These are phyloP conservation scores for Dryas iulia DNA, from an alignment of 1,140 invertebrate genomes.

Conservation along the genomic window DNA sequence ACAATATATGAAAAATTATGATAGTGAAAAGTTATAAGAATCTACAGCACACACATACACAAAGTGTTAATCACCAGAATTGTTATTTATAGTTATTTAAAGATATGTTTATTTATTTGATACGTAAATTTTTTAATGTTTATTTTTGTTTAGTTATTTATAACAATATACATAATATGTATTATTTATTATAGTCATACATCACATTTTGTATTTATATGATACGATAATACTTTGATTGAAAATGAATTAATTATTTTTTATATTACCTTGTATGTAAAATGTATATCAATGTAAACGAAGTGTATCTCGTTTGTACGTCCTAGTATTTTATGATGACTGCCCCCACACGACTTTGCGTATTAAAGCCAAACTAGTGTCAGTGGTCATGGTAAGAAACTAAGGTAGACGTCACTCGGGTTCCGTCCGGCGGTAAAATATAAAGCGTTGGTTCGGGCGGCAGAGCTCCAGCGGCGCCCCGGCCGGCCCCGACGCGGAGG, in stretches of 20 bases:
- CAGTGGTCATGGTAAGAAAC: conserved; percentile 19
- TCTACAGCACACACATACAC: not conserved
- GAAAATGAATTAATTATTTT: not conserved
- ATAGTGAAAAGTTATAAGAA: no score
- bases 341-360: not conserved
- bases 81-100: not conserved
- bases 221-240: not conserved
- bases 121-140: not conserved
- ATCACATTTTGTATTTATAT: not conserved
- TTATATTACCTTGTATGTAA: not conserved
- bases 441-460: conserved; percentile 56
- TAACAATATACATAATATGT: not conserved
- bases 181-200: not conserved
- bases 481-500: conserved; percentile 56
- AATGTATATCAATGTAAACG: not conserved
- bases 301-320: conserved; percentile 1
- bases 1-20: no score
- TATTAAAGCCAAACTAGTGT: not conserved
- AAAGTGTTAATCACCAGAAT: not conserved
- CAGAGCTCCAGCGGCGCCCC: conserved; percentile 56
- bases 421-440: not conserved
- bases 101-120: not conserved
- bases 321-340: conserved; percentile 22
- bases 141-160: not conserved
- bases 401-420: conserved; percentile 1